Percentiles rank a stretch among this genome's conserved stretches.
Evolutionary conservation across 2,888 invertebrate genomes (phyloP).

Genomic region (Myopa testacea): DNA sequence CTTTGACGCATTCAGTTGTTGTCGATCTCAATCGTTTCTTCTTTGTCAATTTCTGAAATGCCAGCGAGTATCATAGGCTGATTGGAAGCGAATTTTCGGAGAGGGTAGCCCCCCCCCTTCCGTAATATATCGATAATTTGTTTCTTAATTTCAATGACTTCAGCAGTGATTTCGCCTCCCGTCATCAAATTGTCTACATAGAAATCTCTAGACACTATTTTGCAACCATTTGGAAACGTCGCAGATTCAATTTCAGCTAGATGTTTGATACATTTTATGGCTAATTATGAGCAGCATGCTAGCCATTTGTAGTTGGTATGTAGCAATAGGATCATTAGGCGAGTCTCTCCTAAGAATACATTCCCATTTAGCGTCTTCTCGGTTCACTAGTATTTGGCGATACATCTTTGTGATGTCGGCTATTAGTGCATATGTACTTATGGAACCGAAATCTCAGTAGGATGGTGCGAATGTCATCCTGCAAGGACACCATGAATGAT

Average conservation of each 20-base stretch:
- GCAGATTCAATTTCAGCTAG: neutral
- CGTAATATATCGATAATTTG: no score
- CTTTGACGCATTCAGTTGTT: no score
- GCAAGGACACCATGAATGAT: no score
- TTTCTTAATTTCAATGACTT: slow-evolving; percentile 2
- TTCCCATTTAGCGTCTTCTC: slow-evolving; percentile 6
- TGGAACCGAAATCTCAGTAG: neutral
- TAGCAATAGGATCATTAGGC: neutral
- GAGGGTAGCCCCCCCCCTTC: neutral
- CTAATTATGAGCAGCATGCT: neutral
- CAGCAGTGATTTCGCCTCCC: no score
- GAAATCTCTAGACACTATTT: no score
- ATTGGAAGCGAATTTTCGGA: neutral
- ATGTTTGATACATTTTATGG: neutral
- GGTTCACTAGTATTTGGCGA: slow-evolving; percentile 19
- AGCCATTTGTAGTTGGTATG: slow-evolving; percentile 25
- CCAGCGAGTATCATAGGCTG: no score
- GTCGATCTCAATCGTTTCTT: no score
- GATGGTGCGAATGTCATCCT: neutral
- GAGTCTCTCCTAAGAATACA: neutral
- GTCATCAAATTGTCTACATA: no score
- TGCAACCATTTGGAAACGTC: neutral
- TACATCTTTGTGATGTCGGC: slow-evolving; percentile 26
- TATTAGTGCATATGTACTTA: slow-evolving; percentile 16
- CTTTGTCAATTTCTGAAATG: no score